A percentile compares a stretch with the other conserved stretches of the same genome.
These are phyloP conservation scores for Thomomys bottae DNA, from an alignment of 2,113 vertebrate species.

Conservation along the genomic window DNA sequence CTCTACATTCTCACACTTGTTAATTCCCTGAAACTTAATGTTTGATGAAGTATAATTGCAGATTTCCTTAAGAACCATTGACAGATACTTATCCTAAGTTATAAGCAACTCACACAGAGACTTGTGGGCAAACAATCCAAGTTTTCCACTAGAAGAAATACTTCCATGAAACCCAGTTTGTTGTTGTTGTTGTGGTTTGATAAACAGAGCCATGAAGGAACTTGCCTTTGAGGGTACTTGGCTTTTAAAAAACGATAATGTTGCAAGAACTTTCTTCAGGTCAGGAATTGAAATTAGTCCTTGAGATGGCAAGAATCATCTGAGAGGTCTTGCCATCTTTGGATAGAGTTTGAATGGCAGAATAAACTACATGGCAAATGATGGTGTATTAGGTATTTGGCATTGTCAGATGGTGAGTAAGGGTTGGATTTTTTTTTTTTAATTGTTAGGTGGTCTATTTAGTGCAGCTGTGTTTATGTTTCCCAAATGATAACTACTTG, in stretches of 20 bases:
- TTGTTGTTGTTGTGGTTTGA: no score
- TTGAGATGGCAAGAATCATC: not conserved
- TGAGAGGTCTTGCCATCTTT: constrained; percentile 26
- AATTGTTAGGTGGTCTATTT: constrained; percentile 70
- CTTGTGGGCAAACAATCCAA: constrained; percentile 52
- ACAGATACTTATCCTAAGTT: constrained; percentile 63
- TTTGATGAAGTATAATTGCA: constrained; percentile 66
- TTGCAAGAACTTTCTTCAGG: not conserved
- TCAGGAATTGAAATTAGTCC: not conserved
- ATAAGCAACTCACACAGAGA: constrained; percentile 61
- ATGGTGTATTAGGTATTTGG: constrained; percentile 31
- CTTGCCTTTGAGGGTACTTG: no score
- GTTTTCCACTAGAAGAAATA: constrained; percentile 47
- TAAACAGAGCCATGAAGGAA: constrained; percentile 15
- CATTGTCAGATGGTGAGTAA: not conserved
- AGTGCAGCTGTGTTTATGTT: constrained; percentile 69
- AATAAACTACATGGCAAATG: constrained; percentile 17
- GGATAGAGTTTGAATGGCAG: not conserved
- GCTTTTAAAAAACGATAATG: not conserved
- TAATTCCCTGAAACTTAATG: constrained; percentile 56
- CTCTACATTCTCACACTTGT: not conserved
- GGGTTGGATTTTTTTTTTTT: constrained; percentile 23
- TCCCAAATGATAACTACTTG: constrained; percentile 65
- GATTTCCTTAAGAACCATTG: constrained; percentile 64
- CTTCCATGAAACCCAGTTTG: constrained; percentile 34